phyloP scores from a whole-genome alignment of 2,113 vertebrate genomes.

The Gorsachius goisagi region DNA sequence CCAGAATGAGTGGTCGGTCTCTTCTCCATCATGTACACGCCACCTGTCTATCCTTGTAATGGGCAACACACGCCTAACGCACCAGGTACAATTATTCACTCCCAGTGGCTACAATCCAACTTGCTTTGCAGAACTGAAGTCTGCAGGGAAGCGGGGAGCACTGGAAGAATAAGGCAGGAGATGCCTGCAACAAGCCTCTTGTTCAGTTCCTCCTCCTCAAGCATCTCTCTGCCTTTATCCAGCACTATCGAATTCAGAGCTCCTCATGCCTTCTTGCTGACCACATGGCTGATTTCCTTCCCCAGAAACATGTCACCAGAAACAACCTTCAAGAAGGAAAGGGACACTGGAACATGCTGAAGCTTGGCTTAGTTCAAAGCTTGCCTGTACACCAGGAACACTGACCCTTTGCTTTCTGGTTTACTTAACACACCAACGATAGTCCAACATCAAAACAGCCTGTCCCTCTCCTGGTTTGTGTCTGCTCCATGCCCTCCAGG shows the following conservation, averaged over 20 bases:
- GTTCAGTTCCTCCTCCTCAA: background rate
- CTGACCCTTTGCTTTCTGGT: background rate
- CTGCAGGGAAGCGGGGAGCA: accelerated
- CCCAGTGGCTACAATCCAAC: background rate
- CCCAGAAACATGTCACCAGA: background rate
- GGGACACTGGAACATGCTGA: background rate
- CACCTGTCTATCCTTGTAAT: accelerated
- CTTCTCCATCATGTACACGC: background rate
- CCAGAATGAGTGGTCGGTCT: background rate
- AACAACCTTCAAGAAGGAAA: background rate
- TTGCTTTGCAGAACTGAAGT: background rate
- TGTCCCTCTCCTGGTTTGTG: background rate
- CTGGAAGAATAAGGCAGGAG: background rate
- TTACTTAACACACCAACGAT: background rate
- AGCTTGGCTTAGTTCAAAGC: background rate
- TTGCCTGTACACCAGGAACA: background rate
- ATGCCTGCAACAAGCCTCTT: background rate
- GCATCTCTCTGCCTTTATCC: background rate
- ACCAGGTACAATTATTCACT: background rate
- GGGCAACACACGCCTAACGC: background rate
- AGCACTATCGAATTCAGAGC: background rate
- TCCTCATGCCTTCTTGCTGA: background rate
- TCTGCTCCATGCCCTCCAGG: background rate
- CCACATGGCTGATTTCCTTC: background rate
- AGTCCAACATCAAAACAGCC: background rate